These are phyloP conservation scores for Cerastis rubricosa DNA, from an alignment of 2,888 invertebrate genomes.

Conservation along the genomic window DNA sequence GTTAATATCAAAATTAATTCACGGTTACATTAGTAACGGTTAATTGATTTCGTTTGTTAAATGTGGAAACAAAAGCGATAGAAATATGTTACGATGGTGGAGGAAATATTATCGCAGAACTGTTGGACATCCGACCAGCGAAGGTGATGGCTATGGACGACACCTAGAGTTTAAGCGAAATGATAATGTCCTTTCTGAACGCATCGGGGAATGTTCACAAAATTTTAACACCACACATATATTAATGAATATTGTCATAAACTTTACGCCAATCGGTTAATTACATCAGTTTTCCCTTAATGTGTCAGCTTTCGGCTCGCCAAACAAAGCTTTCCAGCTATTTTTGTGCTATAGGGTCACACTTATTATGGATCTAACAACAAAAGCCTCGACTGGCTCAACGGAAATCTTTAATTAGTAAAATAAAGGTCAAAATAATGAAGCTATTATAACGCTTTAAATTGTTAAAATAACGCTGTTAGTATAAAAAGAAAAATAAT, in stretches of 20 bases:
- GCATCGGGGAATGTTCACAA: constrained; percentile 79
- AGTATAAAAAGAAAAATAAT: constrained; percentile 73
- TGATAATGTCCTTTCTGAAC: constrained; percentile 72
- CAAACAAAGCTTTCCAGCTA: constrained; percentile 76
- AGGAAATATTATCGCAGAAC: constrained; percentile 61
- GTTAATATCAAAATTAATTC: constrained; percentile 22
- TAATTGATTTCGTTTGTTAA: constrained; percentile 30
- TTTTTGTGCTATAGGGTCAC: constrained; percentile 68
- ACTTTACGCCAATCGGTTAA: constrained; percentile 68
- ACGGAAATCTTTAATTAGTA: constrained; percentile 62
- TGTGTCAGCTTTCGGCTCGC: constrained; percentile 78
- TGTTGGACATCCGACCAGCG: constrained; percentile 72
- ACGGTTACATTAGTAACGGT: constrained; percentile 31
- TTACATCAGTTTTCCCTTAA: constrained; percentile 76
- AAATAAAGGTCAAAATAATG: constrained; percentile 56
- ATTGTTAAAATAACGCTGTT: constrained; percentile 81
- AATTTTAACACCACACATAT: constrained; percentile 44
- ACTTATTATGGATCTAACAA: constrained; percentile 71
- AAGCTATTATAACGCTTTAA: constrained; percentile 73
- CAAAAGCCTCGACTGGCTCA: constrained; percentile 72
- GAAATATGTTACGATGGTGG: constrained; percentile 13
- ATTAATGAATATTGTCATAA: constrained; percentile 64
- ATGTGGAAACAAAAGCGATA: constrained; percentile 16
- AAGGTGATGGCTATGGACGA: constrained; percentile 83
- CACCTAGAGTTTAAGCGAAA: constrained; percentile 87